These are phyloP conservation scores for Pangasianodon hypophthalmus DNA, from an alignment of 2,113 vertebrate genomes.

Conservation along the genomic window DNA sequence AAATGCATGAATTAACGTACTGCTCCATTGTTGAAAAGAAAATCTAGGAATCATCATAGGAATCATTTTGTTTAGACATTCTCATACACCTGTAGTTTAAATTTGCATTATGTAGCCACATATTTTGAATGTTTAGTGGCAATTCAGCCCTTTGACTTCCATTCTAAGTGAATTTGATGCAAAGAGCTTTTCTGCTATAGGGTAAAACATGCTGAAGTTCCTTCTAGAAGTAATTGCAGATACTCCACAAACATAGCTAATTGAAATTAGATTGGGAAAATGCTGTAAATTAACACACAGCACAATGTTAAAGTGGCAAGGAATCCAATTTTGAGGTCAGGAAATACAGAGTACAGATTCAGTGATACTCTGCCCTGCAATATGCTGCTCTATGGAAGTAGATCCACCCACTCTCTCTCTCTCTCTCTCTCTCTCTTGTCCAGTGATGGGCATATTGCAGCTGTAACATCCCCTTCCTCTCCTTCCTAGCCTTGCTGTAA, in stretches of 20 bases:
- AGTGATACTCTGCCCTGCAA: background rate
- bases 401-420: conserved; percentile 16
- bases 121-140: background rate
- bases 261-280: background rate
- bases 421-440: background rate
- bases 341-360: background rate
- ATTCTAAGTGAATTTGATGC: background rate
- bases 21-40: background rate
- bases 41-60: background rate
- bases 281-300: background rate
- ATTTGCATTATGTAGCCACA: background rate
- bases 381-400: background rate
- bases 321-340: conserved; percentile 3
- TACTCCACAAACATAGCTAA: background rate
- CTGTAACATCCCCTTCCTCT: conserved; percentile 24
- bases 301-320: background rate
- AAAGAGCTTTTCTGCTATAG: too few species aligned
- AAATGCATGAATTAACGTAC: background rate
- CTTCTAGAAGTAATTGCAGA: background rate
- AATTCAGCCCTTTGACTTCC: background rate
- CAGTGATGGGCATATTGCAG: conserved; percentile 9
- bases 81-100: background rate
- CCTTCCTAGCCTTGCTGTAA: conserved; percentile 46
- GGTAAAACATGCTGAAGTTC: background rate
- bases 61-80: background rate